Base-by-base conservation (phyloP, 2,888 invertebrate species). In the Chromoteleia sp. region DNA sequence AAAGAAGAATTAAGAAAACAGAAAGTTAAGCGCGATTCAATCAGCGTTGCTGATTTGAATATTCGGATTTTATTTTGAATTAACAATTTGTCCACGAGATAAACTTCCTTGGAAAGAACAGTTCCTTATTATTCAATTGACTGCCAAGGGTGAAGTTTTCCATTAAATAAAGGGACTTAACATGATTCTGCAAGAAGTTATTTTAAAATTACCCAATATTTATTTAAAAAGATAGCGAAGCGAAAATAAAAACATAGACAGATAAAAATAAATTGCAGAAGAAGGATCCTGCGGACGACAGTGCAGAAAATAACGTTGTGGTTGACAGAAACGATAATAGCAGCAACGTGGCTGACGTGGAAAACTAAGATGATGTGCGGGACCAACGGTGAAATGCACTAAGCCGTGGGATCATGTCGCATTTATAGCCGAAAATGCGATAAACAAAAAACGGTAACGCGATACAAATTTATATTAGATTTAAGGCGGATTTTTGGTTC, bases 301-400 rank as follows among this genome's bases (percentile, higher is more conserved):
- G 12, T 12, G 39, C 12, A 12, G 14, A 39, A 8, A 39, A 39
- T 39, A 63, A 63, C 61, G 48, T 59, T 59, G 61, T 48, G 33
- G 61, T 48, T 63, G 61, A 63, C 61, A 63, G 61, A 10, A 63
- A 48, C 61, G 48, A 63, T 63, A 63, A 63, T 63, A 63, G 61
- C 61, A 48, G 59, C 33, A 48, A 50, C 63, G 50, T 50, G 45
- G 50, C 39, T 63, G 39, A 65, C 63, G 63, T 36, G 50, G 63
- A 65, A 65, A 65, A 50, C 63, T 65, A 65, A 65, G 63, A 65
- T 65, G 63, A 65, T 65, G 63, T 65, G 48, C 63, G 21, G 36
- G 63, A 65, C 21, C 15, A 15, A 21, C 48, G n/a, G 63, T 12
- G 50, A 65, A 65, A 50, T 39, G 50, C 50, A 25, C 19, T 50